Evolutionary conservation across 2,113 vertebrate species (phyloP), one percentile per base, ranked within the genome.

Genomic region (Ondatra zibethicus): DNA sequence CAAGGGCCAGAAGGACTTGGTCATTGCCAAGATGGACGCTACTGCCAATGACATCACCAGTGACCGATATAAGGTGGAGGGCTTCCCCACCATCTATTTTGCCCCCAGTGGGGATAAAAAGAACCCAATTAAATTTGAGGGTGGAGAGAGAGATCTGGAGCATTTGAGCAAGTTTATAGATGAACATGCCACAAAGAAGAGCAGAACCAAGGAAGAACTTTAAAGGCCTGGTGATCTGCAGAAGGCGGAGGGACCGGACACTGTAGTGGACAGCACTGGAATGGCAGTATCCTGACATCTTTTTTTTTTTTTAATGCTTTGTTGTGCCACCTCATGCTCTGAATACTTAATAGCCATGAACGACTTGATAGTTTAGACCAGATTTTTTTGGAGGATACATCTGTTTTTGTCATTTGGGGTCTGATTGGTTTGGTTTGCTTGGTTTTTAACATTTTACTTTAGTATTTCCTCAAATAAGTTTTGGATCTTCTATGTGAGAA

Each of bases 1-100:
- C 98, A 99, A 99, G 96, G 98, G 98, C 12, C 99, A 99, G 98
- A 99, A 99, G 97, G 99, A 99, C 80, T 97, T 99, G 31, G 98
- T 99, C 89, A 99, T 99, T 65, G 99, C 99, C 97, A 99, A 99
- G 98, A 99, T 99, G 99, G 99, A 99, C 66, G 97, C 99, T 96
- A 99, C 99, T 0, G 99, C 99, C 95, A 99, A 99, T 0, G 99
- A 99, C 0, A 97, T 99, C 92, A 98, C 98, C 1, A 98, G 96
- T 0, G 99, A 99, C 10, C 98, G 9, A 97, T 99, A 99, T 98
- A 99, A 99, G 98, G 98, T 98, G 19, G 99, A 99, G 87, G 99
- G 99, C 47, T 99, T 99, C 96, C 99, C 99, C 63, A 99, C 99
- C 0, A 99, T 99, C 98, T 99, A 99, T 98, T 99, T 99, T 2